phyloP scores from a whole-genome alignment of 2,888 invertebrate genomes.

The Lasioglossum zephyrum region DNA sequence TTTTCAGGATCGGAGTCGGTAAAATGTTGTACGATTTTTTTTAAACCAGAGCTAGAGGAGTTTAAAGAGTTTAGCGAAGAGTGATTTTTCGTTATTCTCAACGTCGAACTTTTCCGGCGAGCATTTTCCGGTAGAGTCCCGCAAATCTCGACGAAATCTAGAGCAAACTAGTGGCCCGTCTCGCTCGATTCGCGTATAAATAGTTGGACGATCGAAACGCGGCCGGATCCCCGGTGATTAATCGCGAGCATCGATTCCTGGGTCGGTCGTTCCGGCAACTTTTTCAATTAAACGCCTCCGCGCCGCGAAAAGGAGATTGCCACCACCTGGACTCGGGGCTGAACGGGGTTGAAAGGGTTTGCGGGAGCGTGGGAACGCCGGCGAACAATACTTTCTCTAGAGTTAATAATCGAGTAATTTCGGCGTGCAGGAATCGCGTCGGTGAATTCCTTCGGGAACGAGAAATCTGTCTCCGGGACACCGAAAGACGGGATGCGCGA shows the following conservation, averaged over 20 bases:
- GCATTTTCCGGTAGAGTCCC: background rate
- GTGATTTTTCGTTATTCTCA: background rate
- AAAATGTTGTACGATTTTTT: background rate
- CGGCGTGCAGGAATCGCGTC: conserved; percentile 10
- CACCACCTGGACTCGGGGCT: background rate
- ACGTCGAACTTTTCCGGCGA: background rate
- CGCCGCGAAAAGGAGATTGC: conserved; percentile 10
- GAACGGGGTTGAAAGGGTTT: background rate
- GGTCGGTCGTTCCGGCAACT: conserved; percentile 39
- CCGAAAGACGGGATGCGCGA: background rate
- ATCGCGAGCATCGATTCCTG: conserved; percentile 42
- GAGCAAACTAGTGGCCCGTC: background rate
- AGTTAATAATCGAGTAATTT: conserved; percentile 64
- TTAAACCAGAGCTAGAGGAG: background rate
- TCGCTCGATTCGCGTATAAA: conserved; percentile 23
- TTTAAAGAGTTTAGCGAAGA: background rate
- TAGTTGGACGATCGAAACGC: conserved; percentile 28
- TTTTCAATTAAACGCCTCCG: conserved; percentile 53
- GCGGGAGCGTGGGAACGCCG: background rate
- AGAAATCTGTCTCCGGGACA: background rate
- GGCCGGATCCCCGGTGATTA: conserved; percentile 27
- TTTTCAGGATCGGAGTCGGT: background rate
- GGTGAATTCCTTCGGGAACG: background rate
- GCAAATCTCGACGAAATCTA: conserved; percentile 4
- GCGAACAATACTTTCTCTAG: conserved; percentile 43